Conservation (phyloP, 2,888 invertebrate genomes). For the Ypsolopha sequella region DNA sequence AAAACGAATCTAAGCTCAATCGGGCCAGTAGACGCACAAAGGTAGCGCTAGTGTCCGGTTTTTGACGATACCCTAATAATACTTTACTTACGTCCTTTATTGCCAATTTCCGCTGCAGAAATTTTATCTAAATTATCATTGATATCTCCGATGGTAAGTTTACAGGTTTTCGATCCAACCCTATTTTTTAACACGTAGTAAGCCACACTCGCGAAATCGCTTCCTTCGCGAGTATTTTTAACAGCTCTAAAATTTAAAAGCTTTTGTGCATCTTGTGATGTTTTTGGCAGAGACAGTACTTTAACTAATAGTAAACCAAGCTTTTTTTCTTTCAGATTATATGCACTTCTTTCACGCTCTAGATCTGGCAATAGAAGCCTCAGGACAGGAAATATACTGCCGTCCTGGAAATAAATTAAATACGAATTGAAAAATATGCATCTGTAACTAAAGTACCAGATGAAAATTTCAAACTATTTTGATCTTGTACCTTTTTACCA, state of each 20-base stretch:
- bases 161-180: slow-evolving; percentile 36
- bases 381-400: slow-evolving; percentile 78
- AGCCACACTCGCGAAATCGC: slow-evolving; percentile 86
- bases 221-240: slow-evolving; percentile 53
- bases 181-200: slow-evolving; percentile 77
- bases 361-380: slow-evolving; percentile 83
- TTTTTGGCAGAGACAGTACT: slow-evolving; percentile 79
- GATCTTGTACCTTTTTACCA: background rate
- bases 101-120: slow-evolving; percentile 74
- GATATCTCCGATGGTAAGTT: slow-evolving; percentile 76
- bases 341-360: slow-evolving; percentile 84
- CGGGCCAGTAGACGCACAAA: background rate
- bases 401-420: slow-evolving; percentile 44
- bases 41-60: background rate
- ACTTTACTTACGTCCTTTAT: slow-evolving; percentile 62
- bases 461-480: background rate
- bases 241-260: slow-evolving; percentile 57
- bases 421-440: too few species aligned
- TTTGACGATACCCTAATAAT: too few species aligned
- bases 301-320: slow-evolving; percentile 81
- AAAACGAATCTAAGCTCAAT: too few species aligned
- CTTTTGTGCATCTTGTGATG: slow-evolving; percentile 56
- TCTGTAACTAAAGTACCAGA: background rate
- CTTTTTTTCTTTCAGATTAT: slow-evolving; percentile 85
- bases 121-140: slow-evolving; percentile 83